These are phyloP conservation scores for Oriolus oriolus DNA, from an alignment of 2,113 vertebrate genomes.

Conservation along the genomic window DNA sequence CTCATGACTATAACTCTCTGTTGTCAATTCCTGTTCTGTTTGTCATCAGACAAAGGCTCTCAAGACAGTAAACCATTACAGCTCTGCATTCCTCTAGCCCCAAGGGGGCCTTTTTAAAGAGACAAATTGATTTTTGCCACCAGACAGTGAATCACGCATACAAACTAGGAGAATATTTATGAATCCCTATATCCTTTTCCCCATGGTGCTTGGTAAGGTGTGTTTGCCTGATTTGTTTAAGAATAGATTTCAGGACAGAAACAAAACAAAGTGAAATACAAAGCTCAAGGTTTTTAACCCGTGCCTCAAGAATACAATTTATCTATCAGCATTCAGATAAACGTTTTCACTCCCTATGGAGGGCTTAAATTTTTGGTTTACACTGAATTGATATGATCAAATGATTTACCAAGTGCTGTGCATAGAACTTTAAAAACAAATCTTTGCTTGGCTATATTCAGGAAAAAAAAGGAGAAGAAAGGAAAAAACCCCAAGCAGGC, in stretches of 20 bases:
- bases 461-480: not conserved
- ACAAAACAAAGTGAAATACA: slow-evolving; percentile 12
- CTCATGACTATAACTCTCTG: slow-evolving; percentile 9
- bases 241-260: slow-evolving; percentile 34
- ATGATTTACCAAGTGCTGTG: not conserved
- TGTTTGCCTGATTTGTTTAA: slow-evolving; percentile 54
- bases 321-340: slow-evolving; percentile 3
- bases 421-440: not conserved
- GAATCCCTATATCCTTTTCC: slow-evolving; percentile 54
- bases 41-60: slow-evolving; percentile 55
- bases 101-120: slow-evolving; percentile 41
- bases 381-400: not conserved
- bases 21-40: slow-evolving; percentile 61
- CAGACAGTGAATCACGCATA: slow-evolving; percentile 36
- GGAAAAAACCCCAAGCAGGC: not conserved
- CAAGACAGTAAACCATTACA: slow-evolving; percentile 55
- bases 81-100: slow-evolving; percentile 28
- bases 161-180: slow-evolving; percentile 46
- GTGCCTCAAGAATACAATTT: slow-evolving; percentile 19
- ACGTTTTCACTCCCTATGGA: not conserved
- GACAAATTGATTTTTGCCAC: slow-evolving; percentile 61
- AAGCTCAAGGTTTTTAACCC: slow-evolving; percentile 44
- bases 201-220: slow-evolving; percentile 22
- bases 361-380: not conserved
- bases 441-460: not conserved